phyloP scores from a whole-genome alignment of 2,888 invertebrate genomes.

The Pseudococcus longispinus region DNA sequence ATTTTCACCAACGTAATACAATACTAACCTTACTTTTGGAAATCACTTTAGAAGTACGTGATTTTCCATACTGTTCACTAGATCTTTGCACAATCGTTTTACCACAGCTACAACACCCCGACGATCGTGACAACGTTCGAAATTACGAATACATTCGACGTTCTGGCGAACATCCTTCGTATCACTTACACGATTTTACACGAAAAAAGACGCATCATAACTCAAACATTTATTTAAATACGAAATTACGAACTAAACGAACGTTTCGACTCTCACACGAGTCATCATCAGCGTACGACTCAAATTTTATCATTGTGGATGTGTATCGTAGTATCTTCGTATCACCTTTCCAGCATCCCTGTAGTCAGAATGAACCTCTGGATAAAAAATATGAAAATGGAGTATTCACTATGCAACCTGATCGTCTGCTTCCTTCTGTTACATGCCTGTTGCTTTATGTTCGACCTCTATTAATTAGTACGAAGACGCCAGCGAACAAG shows the following conservation, averaged over 20 bases:
- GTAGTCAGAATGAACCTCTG: not conserved
- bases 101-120: not conserved
- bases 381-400: not conserved
- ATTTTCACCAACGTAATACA: not conserved
- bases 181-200: no score
- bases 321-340: no score
- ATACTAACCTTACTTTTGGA: not conserved
- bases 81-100: not conserved
- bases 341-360: not conserved
- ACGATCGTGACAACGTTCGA: not conserved
- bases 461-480: constrained; percentile 26
- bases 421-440: constrained; percentile 28
- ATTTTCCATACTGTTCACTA: not conserved
- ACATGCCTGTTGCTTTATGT: not conserved
- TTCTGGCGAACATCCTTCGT: not conserved
- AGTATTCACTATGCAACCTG: constrained; percentile 4
- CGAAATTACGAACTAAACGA: no score
- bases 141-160: no score
- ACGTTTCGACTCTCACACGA: no score
- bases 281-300: no score
- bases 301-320: no score
- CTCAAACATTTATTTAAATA: no score
- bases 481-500: not conserved
- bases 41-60: not conserved
- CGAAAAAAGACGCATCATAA: no score